Percentiles rank a stretch among this genome's conserved stretches.
These are phyloP conservation scores for Tenebrio molitor DNA, from an alignment of 1,140 invertebrate species.

Conservation along the genomic window DNA sequence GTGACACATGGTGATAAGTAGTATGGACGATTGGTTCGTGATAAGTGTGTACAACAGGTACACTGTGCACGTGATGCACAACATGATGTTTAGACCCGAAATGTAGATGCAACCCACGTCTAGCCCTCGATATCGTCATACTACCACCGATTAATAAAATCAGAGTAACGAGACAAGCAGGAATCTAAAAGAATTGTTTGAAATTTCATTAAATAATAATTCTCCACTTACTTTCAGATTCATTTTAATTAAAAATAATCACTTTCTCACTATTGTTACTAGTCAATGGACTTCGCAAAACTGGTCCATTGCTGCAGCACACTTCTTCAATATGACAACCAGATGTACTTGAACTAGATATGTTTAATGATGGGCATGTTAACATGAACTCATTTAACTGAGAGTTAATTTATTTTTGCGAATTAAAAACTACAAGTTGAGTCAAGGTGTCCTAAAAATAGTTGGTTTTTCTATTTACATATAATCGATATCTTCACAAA, in stretches of 20 bases:
- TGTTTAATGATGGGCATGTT: no score
- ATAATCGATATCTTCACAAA: constrained; percentile 9
- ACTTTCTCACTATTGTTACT: no score
- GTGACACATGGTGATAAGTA: constrained; percentile 18
- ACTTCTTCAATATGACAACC: constrained; percentile 10
- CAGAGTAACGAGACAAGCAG: neutral
- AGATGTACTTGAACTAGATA: constrained; percentile 30
- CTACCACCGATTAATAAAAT: neutral
- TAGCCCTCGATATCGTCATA: neutral
- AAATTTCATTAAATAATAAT: no score
- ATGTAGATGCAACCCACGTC: constrained; percentile 30
- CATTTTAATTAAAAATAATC: constrained; percentile 1
- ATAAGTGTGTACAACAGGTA: constrained; percentile 35
- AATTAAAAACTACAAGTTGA: no score
- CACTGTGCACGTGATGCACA: constrained; percentile 37
- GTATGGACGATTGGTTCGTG: constrained; percentile 23
- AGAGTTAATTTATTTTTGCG: no score
- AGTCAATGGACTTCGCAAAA: constrained; percentile 4
- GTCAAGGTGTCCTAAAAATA: constrained; percentile 20
- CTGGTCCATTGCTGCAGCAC: constrained; percentile 3
- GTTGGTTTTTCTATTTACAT: no score
- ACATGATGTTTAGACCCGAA: constrained; percentile 31
- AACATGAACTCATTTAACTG: no score
- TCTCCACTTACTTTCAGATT: constrained; percentile 3
- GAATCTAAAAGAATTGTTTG: constrained; percentile 12